Base-by-base conservation (phyloP, 1,140 invertebrate species). In the Steinernema khuongi region DNA sequence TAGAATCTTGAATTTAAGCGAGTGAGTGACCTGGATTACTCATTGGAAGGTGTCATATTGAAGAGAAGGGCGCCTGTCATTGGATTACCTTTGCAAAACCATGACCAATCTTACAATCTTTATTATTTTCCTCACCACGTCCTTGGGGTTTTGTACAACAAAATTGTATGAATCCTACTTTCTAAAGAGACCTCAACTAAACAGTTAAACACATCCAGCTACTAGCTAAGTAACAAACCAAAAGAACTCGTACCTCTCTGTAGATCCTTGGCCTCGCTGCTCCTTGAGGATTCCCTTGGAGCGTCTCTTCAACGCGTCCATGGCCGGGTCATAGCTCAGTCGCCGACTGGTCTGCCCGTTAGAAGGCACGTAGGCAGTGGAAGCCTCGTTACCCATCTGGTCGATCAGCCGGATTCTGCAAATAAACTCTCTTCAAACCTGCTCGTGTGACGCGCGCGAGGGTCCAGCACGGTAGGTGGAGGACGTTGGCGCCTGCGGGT, bases 331-430 rank as follows among this genome's bases (percentile, higher is more conserved):
- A 22, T 60, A 22, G 19, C 50, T 60, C 7, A 7, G 19, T 26
- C 50, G 7, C 14, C 50, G 50, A 60, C 50, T 22, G 14, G 14
- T 60, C 50, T 60, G 50, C 4, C 50, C 19, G 11, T 26, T 26
- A 2, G 50, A 60, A 60, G 4, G 14, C 22, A 22, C 7, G 50
- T n/a, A 26, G 14, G 11, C 50, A 22, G 7, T 60, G 4, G 50
- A 60, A 14, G 50, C 19, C 50, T 60, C 50, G 50, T 60, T 60
- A 14, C 50, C 50, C 50, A 60, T 60, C 50, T 60, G 50, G 50
- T 14, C 50, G 11, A n/a, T 26, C 26, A n/a, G 11, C 50, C 7
- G 36, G n/a, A 14, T 7, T 26, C 50, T 60, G 50, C 19, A 60
- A 60, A n/a, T 26, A 22, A 60, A 11, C n/a, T n/a, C n/a, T n/a